Conservation (phyloP, 1,140 invertebrate species). For the Lordiphosa collinella region DNA sequence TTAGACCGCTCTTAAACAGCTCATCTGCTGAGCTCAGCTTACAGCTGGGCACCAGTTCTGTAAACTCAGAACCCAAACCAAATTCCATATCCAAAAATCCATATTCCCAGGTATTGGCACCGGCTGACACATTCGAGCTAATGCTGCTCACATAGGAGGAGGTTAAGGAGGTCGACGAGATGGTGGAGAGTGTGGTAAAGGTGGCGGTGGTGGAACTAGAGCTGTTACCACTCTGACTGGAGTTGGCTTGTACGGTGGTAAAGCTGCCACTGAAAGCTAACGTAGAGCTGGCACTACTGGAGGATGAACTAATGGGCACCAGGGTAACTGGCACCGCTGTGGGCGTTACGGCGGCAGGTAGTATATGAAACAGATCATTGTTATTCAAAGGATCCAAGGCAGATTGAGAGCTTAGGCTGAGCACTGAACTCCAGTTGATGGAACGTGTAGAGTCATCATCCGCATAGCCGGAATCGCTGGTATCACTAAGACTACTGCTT, state of each 20-base stretch:
- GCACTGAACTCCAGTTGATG: conserved; percentile 94
- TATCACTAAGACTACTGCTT: conserved; percentile 80
- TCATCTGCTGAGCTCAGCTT: conserved; percentile 85
- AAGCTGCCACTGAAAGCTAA: conserved; percentile 71
- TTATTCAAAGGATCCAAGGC: conserved; percentile 91
- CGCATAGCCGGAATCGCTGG: conserved; percentile 86
- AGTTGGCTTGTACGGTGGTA: too few species aligned
- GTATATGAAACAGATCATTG: conserved; percentile 84
- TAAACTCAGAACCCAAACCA: conserved; percentile 82
- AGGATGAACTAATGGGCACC: conserved; percentile 22
- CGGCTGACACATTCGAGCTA: conserved; percentile 55
- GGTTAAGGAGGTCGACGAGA: conserved; percentile 71
- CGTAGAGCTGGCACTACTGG: conserved; percentile 26
- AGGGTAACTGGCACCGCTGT: conserved; percentile 66
- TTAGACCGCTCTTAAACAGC: conserved; percentile 81
- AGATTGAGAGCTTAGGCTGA: conserved; percentile 90
- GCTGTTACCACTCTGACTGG: conserved; percentile 23
- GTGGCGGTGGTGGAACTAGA: conserved; percentile 57
- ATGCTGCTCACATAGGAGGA: conserved; percentile 76
- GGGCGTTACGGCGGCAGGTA: conserved; percentile 66
- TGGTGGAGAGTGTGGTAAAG: conserved; percentile 72
- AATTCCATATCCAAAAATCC: conserved; percentile 81
- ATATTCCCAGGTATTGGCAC: conserved; percentile 74
- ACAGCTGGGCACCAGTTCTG: conserved; percentile 81
- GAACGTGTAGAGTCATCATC: conserved; percentile 87